Base-by-base conservation (phyloP, 2,888 invertebrate species). In the Oscheius sp. region DNA sequence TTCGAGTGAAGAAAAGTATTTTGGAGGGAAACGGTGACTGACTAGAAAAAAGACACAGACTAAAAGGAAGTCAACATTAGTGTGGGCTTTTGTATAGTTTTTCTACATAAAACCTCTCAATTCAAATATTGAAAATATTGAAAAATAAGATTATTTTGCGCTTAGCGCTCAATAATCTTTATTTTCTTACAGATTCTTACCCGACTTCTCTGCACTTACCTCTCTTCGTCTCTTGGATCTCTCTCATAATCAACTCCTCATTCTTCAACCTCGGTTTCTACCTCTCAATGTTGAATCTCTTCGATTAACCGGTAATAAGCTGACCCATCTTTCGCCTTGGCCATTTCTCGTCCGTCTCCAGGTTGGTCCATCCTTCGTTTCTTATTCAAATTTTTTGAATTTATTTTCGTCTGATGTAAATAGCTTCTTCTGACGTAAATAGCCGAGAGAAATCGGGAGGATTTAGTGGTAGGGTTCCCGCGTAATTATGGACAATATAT, bases 151-250 rank as follows among this genome's bases (percentile, higher is more conserved):
- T 17, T 17, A 47, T 47, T 20, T 20, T 12, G 6, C 20, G 9
- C n/a, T n/a, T n/a, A n/a, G n/a, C n/a, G n/a, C n/a, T n/a, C n/a
- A n/a, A n/a, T n/a, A n/a, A n/a, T n/a, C n/a, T n/a, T n/a, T n/a
- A n/a, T n/a, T n/a, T n/a, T n/a, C n/a, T n/a, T 51, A 2, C 73
- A 75, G 75, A 26, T 73, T 72, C 50, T 70, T 75, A 8, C 75
- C 75, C 6, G 75, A 75, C 49, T 67, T 75, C 68, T 75, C 75
- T 17, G 69, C 71, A 33, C 56, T 75, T 41, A 70, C 70, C 9
- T 62, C 68, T 38, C 62, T 75, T 0, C 72, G 69, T n/a, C 67
- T 75, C 22, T 49, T 75, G 12, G 75, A 75, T 50, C 17, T 75
- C 32, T 73, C 73, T 8, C 70, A 73, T 51, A 75, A 75, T 44